A percentile compares a stretch with the other conserved stretches of the same genome.
Evolutionary conservation across 2,888 invertebrate species (phyloP).

Genomic region (Meganola albula): DNA sequence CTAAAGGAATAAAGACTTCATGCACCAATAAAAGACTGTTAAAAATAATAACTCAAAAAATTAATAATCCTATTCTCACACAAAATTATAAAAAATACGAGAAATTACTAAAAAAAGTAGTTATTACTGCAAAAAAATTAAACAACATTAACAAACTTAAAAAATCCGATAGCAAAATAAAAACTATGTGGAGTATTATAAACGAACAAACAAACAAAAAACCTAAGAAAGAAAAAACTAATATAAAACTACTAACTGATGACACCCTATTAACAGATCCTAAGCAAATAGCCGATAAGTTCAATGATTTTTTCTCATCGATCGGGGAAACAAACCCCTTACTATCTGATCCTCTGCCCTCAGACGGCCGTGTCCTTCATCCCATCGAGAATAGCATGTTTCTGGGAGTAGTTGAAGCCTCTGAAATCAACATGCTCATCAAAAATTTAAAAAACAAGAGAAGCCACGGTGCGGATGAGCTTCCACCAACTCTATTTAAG

Average conservation of each 20-base stretch:
- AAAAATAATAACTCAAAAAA: not conserved
- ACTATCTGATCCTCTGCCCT: not conserved
- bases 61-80: not conserved
- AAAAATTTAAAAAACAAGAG: constrained; percentile 6
- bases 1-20: not conserved
- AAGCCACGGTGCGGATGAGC: constrained; percentile 2
- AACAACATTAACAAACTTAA: too few species aligned
- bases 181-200: too few species aligned
- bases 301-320: constrained; percentile 2
- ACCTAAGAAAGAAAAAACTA: not conserved
- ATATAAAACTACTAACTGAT: not conserved
- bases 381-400: constrained; percentile 4
- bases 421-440: constrained; percentile 3
- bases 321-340: not conserved
- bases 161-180: too few species aligned
- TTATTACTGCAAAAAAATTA: not conserved
- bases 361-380: not conserved
- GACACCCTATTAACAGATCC: not conserved
- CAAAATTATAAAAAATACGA: not conserved
- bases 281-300: not conserved
- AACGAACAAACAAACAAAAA: constrained; percentile 1
- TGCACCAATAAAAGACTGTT: not conserved
- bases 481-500: constrained; percentile 1
- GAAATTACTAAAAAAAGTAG: not conserved
- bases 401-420: constrained; percentile 1